Evolutionary conservation across 2,888 invertebrate species (phyloP), one percentile per base, ranked within the genome.

Genomic region (Rhaphigaster nebulosa): DNA sequence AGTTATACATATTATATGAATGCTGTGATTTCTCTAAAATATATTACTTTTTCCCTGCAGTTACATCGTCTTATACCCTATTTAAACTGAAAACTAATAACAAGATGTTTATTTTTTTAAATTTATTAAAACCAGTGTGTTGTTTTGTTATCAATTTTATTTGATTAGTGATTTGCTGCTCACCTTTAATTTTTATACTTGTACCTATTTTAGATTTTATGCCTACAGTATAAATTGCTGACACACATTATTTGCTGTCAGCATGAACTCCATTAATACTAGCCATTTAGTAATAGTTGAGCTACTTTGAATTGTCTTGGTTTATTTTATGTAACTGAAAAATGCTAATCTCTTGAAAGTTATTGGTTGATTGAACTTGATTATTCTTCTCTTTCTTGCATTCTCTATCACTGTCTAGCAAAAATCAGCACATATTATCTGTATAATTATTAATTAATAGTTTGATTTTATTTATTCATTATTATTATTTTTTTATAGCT

Each of bases 401-500:
- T 29, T 60, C n/a, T 52, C 12, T 45, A 8, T 52, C 60, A 60
- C n/a, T n/a, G n/a, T n/a, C n/a, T n/a, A n/a, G n/a, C n/a, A n/a
- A n/a, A n/a, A n/a, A n/a, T n/a, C n/a, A 60, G 12, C 8, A 5
- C 6, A n/a, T 60, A n/a, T 60, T 15, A 12, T 29, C n/a, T 13
- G 2, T n/a, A 3, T 3, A n/a, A 41, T 87, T 50, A 29, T 87
- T 18, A 87, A 18, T 87, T 41, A 23, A 10, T 41, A 12, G 18
- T n/a, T 1, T 38, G 6, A 38, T 23, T 38, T 84, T 84, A 41
- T 87, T 52, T 87, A 80, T 70, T 92, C 91, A 76, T 93, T 92
- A 91, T 94, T 87, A 54, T 54, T 70, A 70, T 92, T 91, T 84
- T 93, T 92, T 94, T 94, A 38, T 93, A 97, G 97, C 94, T 97